Evolutionary conservation across 2,888 invertebrate genomes (phyloP).

Genomic region (Neuroscelio doddi): DNA sequence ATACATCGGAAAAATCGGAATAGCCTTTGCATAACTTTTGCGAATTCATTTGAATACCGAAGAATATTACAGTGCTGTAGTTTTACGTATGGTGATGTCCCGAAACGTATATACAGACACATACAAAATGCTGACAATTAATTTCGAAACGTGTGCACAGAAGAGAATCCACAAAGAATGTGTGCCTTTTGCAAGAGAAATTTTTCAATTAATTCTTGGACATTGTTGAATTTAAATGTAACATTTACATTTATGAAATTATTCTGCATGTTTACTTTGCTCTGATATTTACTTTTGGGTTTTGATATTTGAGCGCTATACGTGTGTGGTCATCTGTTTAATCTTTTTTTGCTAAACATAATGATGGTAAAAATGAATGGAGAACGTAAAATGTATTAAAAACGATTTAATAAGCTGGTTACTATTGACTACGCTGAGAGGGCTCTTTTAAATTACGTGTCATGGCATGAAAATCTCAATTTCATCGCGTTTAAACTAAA

Average conservation of each 20-base stretch:
- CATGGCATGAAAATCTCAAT: slow-evolving; percentile 29
- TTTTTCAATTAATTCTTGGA: slow-evolving; percentile 6
- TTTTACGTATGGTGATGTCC: neutral
- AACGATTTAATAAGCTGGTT: slow-evolving; percentile 35
- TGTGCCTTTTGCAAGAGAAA: neutral
- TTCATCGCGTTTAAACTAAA: slow-evolving; percentile 33
- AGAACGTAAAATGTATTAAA: slow-evolving; percentile 25
- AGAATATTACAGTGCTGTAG: neutral
- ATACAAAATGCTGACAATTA: slow-evolving; percentile 3
- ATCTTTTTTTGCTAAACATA: neutral
- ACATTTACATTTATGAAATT: neutral
- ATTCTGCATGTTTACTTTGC: neutral
- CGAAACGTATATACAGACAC: neutral
- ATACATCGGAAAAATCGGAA: no score
- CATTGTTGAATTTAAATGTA: neutral
- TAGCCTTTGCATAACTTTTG: neutral
- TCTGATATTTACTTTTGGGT: neutral
- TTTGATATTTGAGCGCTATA: neutral
- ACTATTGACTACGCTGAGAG: slow-evolving; percentile 39
- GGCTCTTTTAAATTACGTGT: slow-evolving; percentile 32
- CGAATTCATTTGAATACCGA: neutral
- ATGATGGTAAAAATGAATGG: slow-evolving; percentile 22
- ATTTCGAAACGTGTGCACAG: slow-evolving; percentile 4
- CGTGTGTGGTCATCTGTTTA: neutral
- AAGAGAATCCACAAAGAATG: neutral